Evolutionary conservation across 2,888 invertebrate species (phyloP).

Genomic region (Watsonalla cultraria): DNA sequence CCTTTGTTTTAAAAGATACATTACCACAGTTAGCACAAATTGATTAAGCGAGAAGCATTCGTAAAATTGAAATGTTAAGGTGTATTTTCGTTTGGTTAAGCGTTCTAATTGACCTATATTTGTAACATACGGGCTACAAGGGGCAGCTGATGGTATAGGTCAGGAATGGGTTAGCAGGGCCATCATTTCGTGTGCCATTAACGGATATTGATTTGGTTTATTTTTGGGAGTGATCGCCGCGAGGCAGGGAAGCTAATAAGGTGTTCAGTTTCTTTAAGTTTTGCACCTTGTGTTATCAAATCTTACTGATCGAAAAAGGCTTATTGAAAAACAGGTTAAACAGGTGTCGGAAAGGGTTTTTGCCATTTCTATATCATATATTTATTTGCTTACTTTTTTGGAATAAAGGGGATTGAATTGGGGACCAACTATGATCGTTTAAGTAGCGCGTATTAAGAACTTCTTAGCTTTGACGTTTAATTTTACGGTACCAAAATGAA

Average conservation of each 20-base stretch:
- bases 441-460: too few relatives aligned
- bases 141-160: constrained; percentile 66
- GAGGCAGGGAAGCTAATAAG: constrained; percentile 56
- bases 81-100: constrained; percentile 14
- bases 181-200: constrained; percentile 64
- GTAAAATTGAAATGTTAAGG: constrained; percentile 16
- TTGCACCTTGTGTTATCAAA: constrained; percentile 72
- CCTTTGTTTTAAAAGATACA: constrained; percentile 54
- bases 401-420: background rate
- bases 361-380: constrained; percentile 16
- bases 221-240: constrained; percentile 53
- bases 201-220: constrained; percentile 62
- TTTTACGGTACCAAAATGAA: too few relatives aligned
- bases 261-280: constrained; percentile 54
- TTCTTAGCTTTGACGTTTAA: too few relatives aligned
- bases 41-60: constrained; percentile 20
- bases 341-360: constrained; percentile 48
- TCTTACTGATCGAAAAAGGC: constrained; percentile 42
- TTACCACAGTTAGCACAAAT: constrained; percentile 41
- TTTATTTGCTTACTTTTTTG: background rate
- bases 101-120: constrained; percentile 64
- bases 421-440: too few relatives aligned
- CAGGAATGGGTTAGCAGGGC: constrained; percentile 58
- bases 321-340: constrained; percentile 50
- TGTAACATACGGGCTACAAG: constrained; percentile 59